Conservation (phyloP, 1,140 invertebrate genomes). For the Drosophila bipectinata region DNA sequence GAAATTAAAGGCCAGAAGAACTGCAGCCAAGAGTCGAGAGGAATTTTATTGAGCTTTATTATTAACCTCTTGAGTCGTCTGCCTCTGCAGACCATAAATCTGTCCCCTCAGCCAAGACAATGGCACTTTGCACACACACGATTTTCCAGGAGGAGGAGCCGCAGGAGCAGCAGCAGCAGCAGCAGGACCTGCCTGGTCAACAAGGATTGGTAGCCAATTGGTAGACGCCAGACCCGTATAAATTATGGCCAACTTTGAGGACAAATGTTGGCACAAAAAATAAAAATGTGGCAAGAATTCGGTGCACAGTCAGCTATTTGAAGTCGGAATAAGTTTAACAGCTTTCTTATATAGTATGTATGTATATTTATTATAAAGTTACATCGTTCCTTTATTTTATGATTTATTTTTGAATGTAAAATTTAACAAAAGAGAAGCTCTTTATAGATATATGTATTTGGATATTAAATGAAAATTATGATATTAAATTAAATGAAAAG, state of each 20-base stretch:
- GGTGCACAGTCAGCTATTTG: not conserved
- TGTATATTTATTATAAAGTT: not conserved
- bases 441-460: too few species aligned
- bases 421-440: too few species aligned
- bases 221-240: conserved; percentile 53
- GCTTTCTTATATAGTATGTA: not conserved
- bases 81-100: conserved; percentile 56
- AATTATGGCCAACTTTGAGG: conserved; percentile 63
- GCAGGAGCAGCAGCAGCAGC: too few species aligned
- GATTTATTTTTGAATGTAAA: not conserved
- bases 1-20: conserved; percentile 46
- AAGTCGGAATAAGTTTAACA: not conserved
- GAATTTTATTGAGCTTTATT: conserved; percentile 73
- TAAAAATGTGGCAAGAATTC: not conserved
- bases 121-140: conserved; percentile 39
- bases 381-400: not conserved
- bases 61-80: conserved; percentile 66
- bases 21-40: conserved; percentile 51
- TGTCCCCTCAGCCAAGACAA: conserved; percentile 49
- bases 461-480: too few species aligned
- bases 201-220: conserved; percentile 46
- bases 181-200: not conserved
- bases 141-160: not conserved
- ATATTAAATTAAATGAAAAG: too few species aligned
- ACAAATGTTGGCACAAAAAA: not conserved